Percentiles rank a stretch among this genome's conserved stretches.
phyloP scores from a whole-genome alignment of 2,888 invertebrate species.

The Prionchulus punctatus region DNA sequence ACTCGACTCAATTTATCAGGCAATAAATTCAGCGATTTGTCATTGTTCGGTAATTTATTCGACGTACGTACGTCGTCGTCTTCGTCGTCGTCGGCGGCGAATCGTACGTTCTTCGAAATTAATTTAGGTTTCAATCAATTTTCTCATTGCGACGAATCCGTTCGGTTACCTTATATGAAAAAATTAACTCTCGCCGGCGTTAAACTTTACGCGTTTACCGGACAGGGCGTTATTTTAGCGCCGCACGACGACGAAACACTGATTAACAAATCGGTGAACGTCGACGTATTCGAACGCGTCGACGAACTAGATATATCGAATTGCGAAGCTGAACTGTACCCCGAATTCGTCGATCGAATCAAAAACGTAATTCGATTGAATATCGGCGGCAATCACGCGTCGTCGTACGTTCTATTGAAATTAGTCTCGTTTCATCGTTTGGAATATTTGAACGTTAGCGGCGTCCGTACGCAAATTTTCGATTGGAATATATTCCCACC shows the following conservation, averaged over 20 bases:
- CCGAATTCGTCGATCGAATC: background rate
- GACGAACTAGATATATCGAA: background rate
- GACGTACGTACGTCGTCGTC: no score
- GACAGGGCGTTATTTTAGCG: background rate
- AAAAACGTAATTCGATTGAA: background rate
- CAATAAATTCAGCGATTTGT: background rate
- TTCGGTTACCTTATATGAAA: background rate
- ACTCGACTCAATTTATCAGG: background rate
- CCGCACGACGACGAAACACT: background rate
- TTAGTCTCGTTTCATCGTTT: background rate
- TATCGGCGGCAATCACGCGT: background rate
- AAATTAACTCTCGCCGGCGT: background rate
- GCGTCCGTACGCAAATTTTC: background rate
- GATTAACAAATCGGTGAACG: no score
- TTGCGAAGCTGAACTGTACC: background rate
- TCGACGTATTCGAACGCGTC: background rate
- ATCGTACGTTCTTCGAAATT: background rate
- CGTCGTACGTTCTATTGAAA: background rate
- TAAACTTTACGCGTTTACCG: background rate
- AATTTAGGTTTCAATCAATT: background rate
- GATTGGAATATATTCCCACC: background rate
- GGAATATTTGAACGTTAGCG: background rate
- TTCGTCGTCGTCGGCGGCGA: background rate
- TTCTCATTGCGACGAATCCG: background rate
- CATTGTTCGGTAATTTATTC: background rate